Percentiles rank a stretch among this genome's conserved stretches.
These are phyloP conservation scores for Pseudomyrmex cubaensis DNA, from an alignment of 1,140 invertebrate species.

Conservation along the genomic window DNA sequence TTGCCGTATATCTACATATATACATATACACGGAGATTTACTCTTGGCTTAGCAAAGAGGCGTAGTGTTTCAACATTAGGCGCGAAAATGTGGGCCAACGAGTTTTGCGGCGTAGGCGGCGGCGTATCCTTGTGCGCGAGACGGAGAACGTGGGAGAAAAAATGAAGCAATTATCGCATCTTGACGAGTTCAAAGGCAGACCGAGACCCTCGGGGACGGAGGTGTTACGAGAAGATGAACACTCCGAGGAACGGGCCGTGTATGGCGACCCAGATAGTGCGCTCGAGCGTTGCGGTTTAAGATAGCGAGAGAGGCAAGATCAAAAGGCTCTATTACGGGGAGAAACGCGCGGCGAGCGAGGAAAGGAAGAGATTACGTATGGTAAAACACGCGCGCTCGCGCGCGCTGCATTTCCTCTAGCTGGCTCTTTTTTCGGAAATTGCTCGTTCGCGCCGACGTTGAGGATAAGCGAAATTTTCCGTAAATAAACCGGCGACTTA, in stretches of 20 bases:
- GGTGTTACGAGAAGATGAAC: slow-evolving; percentile 68
- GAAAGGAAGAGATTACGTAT: slow-evolving; percentile 42
- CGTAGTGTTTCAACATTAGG: neutral
- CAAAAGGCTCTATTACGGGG: slow-evolving; percentile 54
- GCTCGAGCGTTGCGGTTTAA: slow-evolving; percentile 41
- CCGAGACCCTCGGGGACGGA: slow-evolving; percentile 64
- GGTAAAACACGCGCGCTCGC: slow-evolving; percentile 7
- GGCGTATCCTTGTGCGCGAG: neutral
- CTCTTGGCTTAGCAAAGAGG: no score
- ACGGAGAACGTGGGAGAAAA: slow-evolving; percentile 25
- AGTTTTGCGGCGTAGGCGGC: neutral
- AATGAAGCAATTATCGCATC: slow-evolving; percentile 68
- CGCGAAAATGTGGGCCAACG: slow-evolving; percentile 15
- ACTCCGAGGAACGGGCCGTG: slow-evolving; percentile 49
- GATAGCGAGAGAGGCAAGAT: slow-evolving; percentile 43
- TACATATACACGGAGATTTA: neutral
- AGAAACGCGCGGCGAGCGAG: slow-evolving; percentile 6
- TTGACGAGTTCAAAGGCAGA: slow-evolving; percentile 70
- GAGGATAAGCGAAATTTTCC: slow-evolving; percentile 55
- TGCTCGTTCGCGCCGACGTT: slow-evolving; percentile 29
- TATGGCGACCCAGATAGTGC: slow-evolving; percentile 66
- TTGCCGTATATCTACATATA: neutral
- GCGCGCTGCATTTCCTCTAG: slow-evolving; percentile 24
- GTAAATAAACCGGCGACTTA: slow-evolving; percentile 43
- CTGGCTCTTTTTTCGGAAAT: slow-evolving; percentile 44